Percentiles rank a stretch among this genome's conserved stretches.
phyloP scores from a whole-genome alignment of 2,113 vertebrate genomes.

The Amblyopsis rosae region DNA sequence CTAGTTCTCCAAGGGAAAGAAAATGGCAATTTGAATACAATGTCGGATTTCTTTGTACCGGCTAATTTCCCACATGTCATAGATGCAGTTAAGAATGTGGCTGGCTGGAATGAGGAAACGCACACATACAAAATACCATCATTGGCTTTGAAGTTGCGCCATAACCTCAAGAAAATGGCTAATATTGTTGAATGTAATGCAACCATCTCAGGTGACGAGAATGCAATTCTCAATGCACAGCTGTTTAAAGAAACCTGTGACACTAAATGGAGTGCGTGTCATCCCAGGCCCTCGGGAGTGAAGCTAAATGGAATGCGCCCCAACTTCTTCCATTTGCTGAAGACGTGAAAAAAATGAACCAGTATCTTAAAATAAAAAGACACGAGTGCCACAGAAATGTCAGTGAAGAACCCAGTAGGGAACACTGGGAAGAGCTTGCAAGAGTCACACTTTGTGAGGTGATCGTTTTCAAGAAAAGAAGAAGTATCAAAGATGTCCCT shows the following conservation, averaged over 20 bases:
- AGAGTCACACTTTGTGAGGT: no score
- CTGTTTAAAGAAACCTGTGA: background rate
- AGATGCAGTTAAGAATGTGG: background rate
- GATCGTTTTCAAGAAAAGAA: no score
- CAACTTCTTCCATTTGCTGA: no score
- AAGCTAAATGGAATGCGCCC: no score
- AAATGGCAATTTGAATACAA: slow-evolving; percentile 8
- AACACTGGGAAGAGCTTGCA: no score
- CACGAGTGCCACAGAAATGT: no score
- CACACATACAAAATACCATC: background rate
- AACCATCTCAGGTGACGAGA: background rate
- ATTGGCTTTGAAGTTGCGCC: background rate
- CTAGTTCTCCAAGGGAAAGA: slow-evolving; percentile 8
- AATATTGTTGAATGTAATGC: background rate
- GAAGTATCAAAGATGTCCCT: no score
- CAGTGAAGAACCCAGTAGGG: no score
- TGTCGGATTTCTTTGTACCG: slow-evolving; percentile 12
- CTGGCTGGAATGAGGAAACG: background rate
- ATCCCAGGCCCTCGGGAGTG: no score
- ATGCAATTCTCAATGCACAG: background rate
- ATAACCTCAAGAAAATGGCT: background rate
- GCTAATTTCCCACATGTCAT: background rate
- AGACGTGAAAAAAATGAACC: no score
- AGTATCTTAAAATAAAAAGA: no score
- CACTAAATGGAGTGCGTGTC: no score